A percentile compares a stretch with the other conserved stretches of the same genome.
These are phyloP conservation scores for Lethocerus indicus DNA, from an alignment of 1,140 invertebrate species.

Conservation along the genomic window DNA sequence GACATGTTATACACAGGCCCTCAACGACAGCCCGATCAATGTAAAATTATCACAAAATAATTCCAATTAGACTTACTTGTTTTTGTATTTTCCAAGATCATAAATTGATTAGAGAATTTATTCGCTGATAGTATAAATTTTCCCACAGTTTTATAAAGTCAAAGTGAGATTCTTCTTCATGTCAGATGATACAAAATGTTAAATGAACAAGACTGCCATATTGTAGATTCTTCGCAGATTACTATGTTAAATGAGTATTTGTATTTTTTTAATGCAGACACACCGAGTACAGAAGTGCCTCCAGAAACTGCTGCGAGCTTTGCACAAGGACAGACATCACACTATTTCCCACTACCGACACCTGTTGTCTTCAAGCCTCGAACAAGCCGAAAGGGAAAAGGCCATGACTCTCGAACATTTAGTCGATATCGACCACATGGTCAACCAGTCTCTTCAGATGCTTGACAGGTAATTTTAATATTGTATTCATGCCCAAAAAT, in stretches of 20 bases:
- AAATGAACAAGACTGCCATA: too few relatives aligned
- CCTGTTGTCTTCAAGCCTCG: conserved; percentile 59
- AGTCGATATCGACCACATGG: conserved; percentile 77
- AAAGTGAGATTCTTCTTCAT: too few relatives aligned
- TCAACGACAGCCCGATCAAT: conserved; percentile 73
- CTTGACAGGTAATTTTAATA: conserved; percentile 42
- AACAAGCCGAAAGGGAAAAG: conserved; percentile 74
- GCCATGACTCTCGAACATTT: conserved; percentile 68
- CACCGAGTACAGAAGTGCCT: conserved; percentile 84
- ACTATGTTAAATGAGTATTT: background rate
- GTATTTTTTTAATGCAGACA: conserved; percentile 34
- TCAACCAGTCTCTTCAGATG: conserved; percentile 80
- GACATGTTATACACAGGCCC: conserved; percentile 79
- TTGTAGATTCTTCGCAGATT: too few relatives aligned
- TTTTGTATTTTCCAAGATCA: too few relatives aligned
- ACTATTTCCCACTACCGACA: conserved; percentile 91
- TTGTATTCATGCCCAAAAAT: background rate
- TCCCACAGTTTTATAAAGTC: too few relatives aligned
- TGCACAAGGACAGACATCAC: conserved; percentile 91
- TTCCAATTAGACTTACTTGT: too few relatives aligned
- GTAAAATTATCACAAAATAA: too few relatives aligned
- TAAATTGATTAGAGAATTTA: too few relatives aligned
- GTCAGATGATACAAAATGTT: too few relatives aligned
- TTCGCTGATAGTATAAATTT: too few relatives aligned
- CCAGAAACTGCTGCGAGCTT: conserved; percentile 69